These are phyloP conservation scores for Agrotis puta DNA, from an alignment of 2,888 invertebrate genomes.

Conservation along the genomic window DNA sequence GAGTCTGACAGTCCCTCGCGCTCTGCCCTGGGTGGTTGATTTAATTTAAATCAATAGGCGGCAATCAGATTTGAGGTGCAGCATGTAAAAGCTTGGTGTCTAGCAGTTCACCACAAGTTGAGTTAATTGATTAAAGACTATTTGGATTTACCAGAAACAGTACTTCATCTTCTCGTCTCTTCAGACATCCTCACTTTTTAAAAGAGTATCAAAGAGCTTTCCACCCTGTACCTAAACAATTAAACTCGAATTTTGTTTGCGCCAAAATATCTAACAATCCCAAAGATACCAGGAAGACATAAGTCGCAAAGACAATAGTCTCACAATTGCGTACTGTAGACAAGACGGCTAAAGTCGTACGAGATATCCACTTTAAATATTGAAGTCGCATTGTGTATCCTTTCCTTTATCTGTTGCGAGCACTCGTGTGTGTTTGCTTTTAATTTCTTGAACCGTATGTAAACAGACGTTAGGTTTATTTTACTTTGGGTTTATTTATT, in stretches of 20 bases:
- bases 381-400: constrained; percentile 40
- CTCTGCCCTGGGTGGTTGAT: too few relatives aligned
- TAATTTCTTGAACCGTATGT: constrained; percentile 38
- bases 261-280: background rate
- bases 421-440: constrained; percentile 39
- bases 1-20: too few relatives aligned
- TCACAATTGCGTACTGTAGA: constrained; percentile 15
- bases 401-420: constrained; percentile 41
- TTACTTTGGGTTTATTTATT: constrained; percentile 16
- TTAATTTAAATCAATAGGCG: too few relatives aligned
- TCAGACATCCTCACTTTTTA: too few relatives aligned
- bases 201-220: too few relatives aligned
- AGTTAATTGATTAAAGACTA: too few relatives aligned
- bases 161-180: too few relatives aligned
- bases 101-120: too few relatives aligned
- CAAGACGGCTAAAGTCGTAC: constrained; percentile 20
- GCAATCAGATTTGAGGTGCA: too few relatives aligned
- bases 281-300: constrained; percentile 9
- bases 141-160: too few relatives aligned
- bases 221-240: too few relatives aligned
- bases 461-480: constrained; percentile 11
- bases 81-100: too few relatives aligned
- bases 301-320: constrained; percentile 6
- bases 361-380: constrained; percentile 51
- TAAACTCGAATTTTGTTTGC: background rate